phyloP scores from a whole-genome alignment of 2,888 invertebrate genomes.

The Microdon myrmicae region DNA sequence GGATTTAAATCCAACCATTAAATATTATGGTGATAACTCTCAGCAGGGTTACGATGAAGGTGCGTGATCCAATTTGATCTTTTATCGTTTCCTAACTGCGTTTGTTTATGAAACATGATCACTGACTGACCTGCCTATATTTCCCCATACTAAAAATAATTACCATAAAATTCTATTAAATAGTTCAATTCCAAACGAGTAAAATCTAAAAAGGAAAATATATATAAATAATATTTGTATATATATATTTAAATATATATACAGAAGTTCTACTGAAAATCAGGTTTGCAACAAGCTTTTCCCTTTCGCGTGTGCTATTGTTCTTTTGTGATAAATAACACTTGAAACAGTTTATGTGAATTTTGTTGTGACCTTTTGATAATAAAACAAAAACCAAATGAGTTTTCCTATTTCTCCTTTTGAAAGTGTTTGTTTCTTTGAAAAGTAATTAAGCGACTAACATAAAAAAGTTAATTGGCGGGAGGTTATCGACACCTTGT shows the following conservation, averaged over 20 bases:
- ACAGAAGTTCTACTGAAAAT: no score
- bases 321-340: constrained; percentile 34
- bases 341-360: constrained; percentile 17
- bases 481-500: constrained; percentile 9
- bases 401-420: no score
- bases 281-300: constrained; percentile 35
- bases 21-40: constrained; percentile 58
- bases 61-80: constrained; percentile 41
- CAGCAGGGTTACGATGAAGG: constrained; percentile 54
- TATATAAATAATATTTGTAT: no score
- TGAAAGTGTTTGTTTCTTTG: constrained; percentile 22
- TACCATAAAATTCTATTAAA: constrained; percentile 10
- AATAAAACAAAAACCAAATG: constrained; percentile 3
- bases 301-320: constrained; percentile 33
- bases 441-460: constrained; percentile 27
- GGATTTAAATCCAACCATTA: constrained; percentile 66
- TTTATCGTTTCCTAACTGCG: constrained; percentile 41
- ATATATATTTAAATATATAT: no score
- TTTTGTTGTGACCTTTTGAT: constrained; percentile 23
- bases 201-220: constrained; percentile 21
- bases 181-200: constrained; percentile 27
- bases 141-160: constrained; percentile 42
- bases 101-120: constrained; percentile 49
- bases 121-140: constrained; percentile 46
- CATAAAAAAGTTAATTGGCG: constrained; percentile 19